Evolutionary conservation across 2,113 vertebrate genomes (phyloP).

Genomic region (Psilopogon haemacephalus): DNA sequence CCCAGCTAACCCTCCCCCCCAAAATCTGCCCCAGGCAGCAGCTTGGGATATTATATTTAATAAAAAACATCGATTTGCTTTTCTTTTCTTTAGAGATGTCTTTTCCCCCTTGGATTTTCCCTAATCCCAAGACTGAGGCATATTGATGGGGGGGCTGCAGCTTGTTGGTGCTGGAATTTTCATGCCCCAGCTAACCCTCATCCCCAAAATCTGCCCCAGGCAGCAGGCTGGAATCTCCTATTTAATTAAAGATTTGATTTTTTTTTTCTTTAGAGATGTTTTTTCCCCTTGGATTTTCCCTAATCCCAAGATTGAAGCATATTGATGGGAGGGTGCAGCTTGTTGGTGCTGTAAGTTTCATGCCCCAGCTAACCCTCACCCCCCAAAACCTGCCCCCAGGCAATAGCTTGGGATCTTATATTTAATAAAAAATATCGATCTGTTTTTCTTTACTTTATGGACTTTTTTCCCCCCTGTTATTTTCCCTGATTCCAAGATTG

Average conservation of each 20-base stretch:
- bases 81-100: not conserved
- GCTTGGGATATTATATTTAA: too few relatives aligned
- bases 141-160: not conserved
- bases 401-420: too few relatives aligned
- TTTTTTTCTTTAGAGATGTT: not conserved
- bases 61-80: not conserved
- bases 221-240: too few relatives aligned
- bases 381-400: too few relatives aligned
- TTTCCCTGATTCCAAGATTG: not conserved
- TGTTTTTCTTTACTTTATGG: not conserved
- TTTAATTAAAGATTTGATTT: too few relatives aligned
- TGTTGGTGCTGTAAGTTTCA: constrained; percentile 19
- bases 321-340: not conserved
- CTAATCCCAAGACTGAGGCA: not conserved
- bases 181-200: too few relatives aligned
- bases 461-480: not conserved
- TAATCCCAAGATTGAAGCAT: not conserved
- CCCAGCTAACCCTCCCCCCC: not conserved
- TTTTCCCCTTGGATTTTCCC: not conserved
- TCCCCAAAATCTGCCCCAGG: too few relatives aligned
- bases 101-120: too few relatives aligned
- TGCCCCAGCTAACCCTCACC: too few relatives aligned
- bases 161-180: constrained; percentile 24
- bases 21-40: not conserved
- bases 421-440: too few relatives aligned